These are phyloP conservation scores for Apamea sordens DNA, from an alignment of 2,888 invertebrate genomes.

Conservation along the genomic window DNA sequence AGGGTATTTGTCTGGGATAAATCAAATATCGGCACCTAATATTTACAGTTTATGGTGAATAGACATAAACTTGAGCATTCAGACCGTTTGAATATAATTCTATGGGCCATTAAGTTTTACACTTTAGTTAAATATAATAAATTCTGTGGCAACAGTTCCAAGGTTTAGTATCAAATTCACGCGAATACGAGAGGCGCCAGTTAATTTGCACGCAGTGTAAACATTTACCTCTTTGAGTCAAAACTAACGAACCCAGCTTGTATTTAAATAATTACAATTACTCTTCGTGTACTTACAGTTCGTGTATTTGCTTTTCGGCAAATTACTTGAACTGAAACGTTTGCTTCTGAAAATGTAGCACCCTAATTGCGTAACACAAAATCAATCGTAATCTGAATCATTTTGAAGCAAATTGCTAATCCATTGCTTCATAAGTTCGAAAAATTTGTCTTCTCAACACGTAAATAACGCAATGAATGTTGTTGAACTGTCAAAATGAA, in stretches of 20 bases:
- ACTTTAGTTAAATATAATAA: constrained; percentile 22
- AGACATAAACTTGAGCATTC: background rate
- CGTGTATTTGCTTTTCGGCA: constrained; percentile 2
- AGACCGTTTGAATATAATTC: constrained; percentile 4
- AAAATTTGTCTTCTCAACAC: no score
- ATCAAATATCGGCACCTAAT: background rate
- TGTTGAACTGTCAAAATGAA: no score
- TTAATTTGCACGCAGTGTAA: constrained; percentile 41
- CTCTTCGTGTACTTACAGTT: constrained; percentile 2
- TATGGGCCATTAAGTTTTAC: constrained; percentile 27
- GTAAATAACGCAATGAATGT: no score
- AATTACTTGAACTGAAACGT: background rate
- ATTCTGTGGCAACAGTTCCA: constrained; percentile 33
- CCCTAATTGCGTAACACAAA: no score
- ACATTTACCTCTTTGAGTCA: constrained; percentile 30
- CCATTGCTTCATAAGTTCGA: no score
- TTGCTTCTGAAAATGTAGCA: background rate
- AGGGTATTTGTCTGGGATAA: background rate
- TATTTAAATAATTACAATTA: constrained; percentile 37
- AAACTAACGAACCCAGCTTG: constrained; percentile 39
- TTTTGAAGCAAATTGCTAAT: no score
- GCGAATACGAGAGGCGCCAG: constrained; percentile 46
- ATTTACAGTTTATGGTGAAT: background rate
- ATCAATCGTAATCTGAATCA: no score
- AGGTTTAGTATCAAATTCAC: constrained; percentile 35